These are phyloP conservation scores for Drosophila nigricruria DNA, from an alignment of 2,888 invertebrate species.

Conservation along the genomic window DNA sequence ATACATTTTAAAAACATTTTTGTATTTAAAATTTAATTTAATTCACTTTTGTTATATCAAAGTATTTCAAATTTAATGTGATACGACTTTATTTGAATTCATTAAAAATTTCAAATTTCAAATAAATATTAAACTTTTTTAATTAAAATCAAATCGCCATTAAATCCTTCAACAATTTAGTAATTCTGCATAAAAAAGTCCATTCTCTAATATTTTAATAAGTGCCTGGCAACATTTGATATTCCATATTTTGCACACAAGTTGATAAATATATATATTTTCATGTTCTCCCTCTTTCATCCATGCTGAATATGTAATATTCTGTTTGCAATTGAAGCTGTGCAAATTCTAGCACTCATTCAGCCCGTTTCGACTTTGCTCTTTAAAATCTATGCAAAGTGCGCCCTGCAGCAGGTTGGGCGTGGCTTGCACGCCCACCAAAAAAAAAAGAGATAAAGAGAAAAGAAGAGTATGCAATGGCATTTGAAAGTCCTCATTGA, in stretches of 20 bases:
- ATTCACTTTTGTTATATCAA: too few relatives aligned
- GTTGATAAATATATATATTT: neutral
- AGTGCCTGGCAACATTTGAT: neutral
- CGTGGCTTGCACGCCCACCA: neutral
- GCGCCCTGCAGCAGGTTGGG: conserved; percentile 19
- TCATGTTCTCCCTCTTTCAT: neutral
- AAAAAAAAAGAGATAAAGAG: neutral
- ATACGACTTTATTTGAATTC: too few relatives aligned
- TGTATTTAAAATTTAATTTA: too few relatives aligned
- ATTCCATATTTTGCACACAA: neutral
- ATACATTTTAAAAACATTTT: too few relatives aligned
- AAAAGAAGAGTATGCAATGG: conserved; percentile 50
- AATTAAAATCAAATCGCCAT: neutral
- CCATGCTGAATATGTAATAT: conserved; percentile 21
- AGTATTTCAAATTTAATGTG: too few relatives aligned
- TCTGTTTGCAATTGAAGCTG: conserved; percentile 19
- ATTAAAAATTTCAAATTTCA: too few relatives aligned
- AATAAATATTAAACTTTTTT: neutral
- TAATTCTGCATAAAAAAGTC: neutral
- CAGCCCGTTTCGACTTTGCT: conserved; percentile 10
- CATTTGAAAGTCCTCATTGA: conserved; percentile 50
- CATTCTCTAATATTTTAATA: neutral
- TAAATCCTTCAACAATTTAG: neutral
- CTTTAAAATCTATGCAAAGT: conserved; percentile 35
- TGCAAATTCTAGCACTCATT: conserved; percentile 6